These are phyloP conservation scores for Agonopterix heracliana DNA, from an alignment of 2,888 invertebrate genomes.

Conservation along the genomic window DNA sequence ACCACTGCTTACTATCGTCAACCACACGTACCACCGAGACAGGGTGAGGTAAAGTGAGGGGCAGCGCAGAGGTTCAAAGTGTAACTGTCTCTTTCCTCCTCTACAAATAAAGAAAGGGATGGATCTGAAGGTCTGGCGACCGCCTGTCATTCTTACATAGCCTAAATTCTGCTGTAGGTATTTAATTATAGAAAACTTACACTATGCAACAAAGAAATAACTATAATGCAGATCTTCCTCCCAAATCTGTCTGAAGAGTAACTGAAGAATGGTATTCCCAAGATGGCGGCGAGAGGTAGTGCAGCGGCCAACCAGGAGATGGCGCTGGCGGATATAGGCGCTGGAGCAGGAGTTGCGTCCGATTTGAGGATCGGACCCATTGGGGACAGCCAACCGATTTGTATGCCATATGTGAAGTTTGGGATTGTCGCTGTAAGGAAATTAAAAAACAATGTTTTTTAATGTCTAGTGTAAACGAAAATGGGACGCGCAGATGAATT, in stretches of 20 bases:
- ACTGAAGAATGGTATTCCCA: slow-evolving; percentile 70
- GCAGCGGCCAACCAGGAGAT: slow-evolving; percentile 70
- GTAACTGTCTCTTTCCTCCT: too few relatives aligned
- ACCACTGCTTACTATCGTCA: too few relatives aligned
- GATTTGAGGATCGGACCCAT: slow-evolving; percentile 60
- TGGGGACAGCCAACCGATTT: slow-evolving; percentile 72
- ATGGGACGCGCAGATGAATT: too few relatives aligned
- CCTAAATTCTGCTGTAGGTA: too few relatives aligned
- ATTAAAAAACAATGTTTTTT: background rate
- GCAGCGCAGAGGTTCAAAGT: too few relatives aligned
- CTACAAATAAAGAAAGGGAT: too few relatives aligned
- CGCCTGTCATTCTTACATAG: too few relatives aligned
- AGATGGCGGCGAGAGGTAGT: slow-evolving; percentile 65
- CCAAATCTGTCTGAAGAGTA: slow-evolving; percentile 60
- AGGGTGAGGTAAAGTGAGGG: too few relatives aligned
- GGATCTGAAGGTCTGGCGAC: too few relatives aligned
- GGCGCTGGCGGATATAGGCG: slow-evolving; percentile 43
- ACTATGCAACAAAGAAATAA: slow-evolving; percentile 67
- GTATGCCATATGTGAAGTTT: slow-evolving; percentile 67
- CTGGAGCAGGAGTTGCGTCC: slow-evolving; percentile 30
- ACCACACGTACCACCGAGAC: too few relatives aligned
- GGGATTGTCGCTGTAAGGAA: slow-evolving; percentile 65
- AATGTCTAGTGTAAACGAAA: too few relatives aligned
- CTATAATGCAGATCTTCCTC: slow-evolving; percentile 63
- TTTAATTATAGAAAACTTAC: slow-evolving; percentile 52